A percentile compares a stretch with the other conserved stretches of the same genome.
Conservation (phyloP, 2,113 vertebrate species). For the Hepsetus odoe region DNA sequence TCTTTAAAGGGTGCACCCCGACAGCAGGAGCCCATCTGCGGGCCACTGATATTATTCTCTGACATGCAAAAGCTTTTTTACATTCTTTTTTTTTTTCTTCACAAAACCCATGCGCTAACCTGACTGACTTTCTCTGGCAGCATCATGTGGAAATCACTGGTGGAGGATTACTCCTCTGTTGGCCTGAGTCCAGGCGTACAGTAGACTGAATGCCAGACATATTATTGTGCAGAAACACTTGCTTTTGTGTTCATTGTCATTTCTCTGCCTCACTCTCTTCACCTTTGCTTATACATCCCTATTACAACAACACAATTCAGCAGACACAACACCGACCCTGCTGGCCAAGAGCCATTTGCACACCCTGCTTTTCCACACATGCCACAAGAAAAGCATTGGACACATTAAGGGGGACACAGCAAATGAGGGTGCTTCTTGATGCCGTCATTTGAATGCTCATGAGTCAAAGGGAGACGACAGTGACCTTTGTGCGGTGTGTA, state of each 20-base stretch:
- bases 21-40: constrained; percentile 68
- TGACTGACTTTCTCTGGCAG: constrained; percentile 70
- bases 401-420: constrained; percentile 35
- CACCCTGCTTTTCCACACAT: constrained; percentile 17
- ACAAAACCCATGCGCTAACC: constrained; percentile 68
- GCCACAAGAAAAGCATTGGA: constrained; percentile 24
- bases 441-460: constrained; percentile 49
- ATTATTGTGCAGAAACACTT: constrained; percentile 26
- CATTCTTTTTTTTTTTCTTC: background rate
- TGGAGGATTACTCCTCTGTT: constrained; percentile 69
- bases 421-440: constrained; percentile 41
- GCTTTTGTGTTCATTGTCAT: constrained; percentile 30
- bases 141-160: constrained; percentile 65
- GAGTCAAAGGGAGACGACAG: constrained; percentile 53
- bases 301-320: constrained; percentile 26
- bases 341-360: constrained; percentile 26
- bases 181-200: constrained; percentile 69
- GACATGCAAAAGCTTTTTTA: constrained; percentile 33
- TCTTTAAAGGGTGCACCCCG: constrained; percentile 64
- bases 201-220: constrained; percentile 57
- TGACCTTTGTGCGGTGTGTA: constrained; percentile 65
- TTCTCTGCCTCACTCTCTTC: constrained; percentile 13
- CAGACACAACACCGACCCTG: constrained; percentile 31
- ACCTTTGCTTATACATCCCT: constrained; percentile 30
- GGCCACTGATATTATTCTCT: constrained; percentile 67